Evolutionary conservation across 2,797 vertebrate genomes (phyloP), one percentile per base, ranked within the genome.

Genomic region (Arrhamphus sclerolepis): DNA sequence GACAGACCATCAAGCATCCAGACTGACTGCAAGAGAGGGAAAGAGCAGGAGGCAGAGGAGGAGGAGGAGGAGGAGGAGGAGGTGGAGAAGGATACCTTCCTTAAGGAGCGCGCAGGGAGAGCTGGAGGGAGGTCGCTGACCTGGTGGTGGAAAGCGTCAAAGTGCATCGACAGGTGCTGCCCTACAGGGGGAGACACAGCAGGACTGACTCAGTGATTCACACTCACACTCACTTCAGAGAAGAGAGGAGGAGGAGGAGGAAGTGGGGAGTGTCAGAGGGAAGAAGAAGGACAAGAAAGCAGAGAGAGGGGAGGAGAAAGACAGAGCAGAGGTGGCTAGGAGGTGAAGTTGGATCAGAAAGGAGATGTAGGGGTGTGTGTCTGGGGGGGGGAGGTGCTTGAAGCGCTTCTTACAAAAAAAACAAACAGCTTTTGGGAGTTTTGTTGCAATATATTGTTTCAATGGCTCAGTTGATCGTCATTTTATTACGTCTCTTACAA

Each of bases 71-170:
- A 72, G 29, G 66, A 61, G 28, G 52, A 79, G 11, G 48, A 73
- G 43, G 61, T 72, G 26, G 54, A 78, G 82, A n/a, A 73, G 83
- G 85, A 66, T 97, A 98, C 96, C 95, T 98, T 97, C 90, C 95
- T 94, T 82, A 96, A 78, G 1, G 95, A 96, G 88, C 96, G 92
- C 88, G 94, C 93, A 1, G 95, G 95, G 86, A 97, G 93, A 76
- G 94, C 95, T 7, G 95, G 95, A 88, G 95, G 95, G 72, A 89
- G 91, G 53, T 98, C 95, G 66, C 93, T 95, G 86, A 95, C 88
- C 77, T 95, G 94, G 82, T 96, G 95, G 86, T 96, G 95, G 92
- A 96, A 96, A 91, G 95, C 94, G 47, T 97, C 96, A 53, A 96
- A 97, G 90, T 96, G 94, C 89, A 96, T 92, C 60, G 92, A 93